Evolutionary conservation across 2,888 invertebrate species (phyloP).

Genomic region (Callyntrura guangdongensis): DNA sequence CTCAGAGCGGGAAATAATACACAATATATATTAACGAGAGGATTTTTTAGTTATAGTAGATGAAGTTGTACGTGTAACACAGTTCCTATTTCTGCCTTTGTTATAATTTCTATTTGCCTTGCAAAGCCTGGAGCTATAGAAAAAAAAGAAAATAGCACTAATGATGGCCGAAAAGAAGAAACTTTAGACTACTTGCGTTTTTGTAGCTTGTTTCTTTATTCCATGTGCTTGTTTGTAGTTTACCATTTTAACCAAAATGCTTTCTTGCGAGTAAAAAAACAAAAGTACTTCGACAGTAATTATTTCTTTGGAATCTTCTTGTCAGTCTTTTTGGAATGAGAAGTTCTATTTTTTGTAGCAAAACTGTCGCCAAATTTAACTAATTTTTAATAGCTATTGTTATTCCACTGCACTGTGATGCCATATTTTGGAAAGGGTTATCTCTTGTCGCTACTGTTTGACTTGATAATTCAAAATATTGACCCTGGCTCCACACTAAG

Average conservation of each 20-base stretch:
- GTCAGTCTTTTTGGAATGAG: neutral
- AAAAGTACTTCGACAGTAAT: neutral
- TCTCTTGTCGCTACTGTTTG: neutral
- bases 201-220: constrained; percentile 8
- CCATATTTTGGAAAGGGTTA: neutral
- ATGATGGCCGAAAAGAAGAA: neutral
- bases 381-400: neutral
- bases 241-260: neutral
- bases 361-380: neutral
- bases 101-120: neutral
- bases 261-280: neutral
- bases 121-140: neutral
- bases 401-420: neutral
- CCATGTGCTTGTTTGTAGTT: neutral
- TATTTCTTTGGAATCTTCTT: neutral
- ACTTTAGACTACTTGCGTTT: neutral
- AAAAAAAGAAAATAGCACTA: neutral
- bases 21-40: too few species aligned
- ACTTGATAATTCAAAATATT: neutral
- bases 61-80: too few species aligned
- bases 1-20: neutral
- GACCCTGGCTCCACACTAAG: neutral
- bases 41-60: too few species aligned
- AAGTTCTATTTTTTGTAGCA: neutral
- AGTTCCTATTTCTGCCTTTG: too few species aligned